Evolutionary conservation across 2,797 vertebrate genomes (phyloP), one percentile per base, ranked within the genome.

Genomic region (Sebastes kiyomatsui): DNA sequence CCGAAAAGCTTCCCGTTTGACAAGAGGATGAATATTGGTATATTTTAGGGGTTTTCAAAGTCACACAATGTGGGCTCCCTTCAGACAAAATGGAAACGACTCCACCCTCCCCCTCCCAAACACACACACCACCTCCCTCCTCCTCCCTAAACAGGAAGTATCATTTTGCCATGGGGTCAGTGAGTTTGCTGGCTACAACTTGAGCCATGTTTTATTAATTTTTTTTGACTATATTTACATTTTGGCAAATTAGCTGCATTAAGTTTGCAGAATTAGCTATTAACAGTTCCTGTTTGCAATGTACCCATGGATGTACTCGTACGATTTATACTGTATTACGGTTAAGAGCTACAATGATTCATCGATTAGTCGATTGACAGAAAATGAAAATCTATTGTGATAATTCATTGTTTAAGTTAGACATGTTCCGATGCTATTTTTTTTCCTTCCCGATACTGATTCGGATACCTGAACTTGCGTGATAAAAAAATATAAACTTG

Each of bases 61-160:
- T 61, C 27, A 61, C 59, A 61, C 2, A 22, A 62, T 62, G 18
- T 0, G 5, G 30, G 30, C 2, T 62, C 60, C 30, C 5, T 6
- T 33, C 10, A n/a, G 60, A n/a, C 9, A 33, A 33, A 62, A 62
- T 30, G 23, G 55, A 58, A 6, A 20, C 14, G 16, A 27, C 25
- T 16, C 6, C 11, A 3, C 30, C 16, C 42, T 49, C 42, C 42
- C 42, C 59, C 28, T n/a, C 18, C 16, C 28, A 18, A 5, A 33
- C 11, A 32, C 60, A 13, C 60, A n/a, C 58, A 35, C 65, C 14
- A 16, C 35, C 67, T 13, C 11, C 28, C n/a, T 71, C 20, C 49
- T 46, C 7, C 22, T 28, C 3, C 25, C 18, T 72, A 60, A 71
- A 72, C 69, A 72, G 69, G 56, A 72, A 71, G 55, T 42, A 28